Percentiles rank a stretch among this genome's conserved stretches.
Conservation (phyloP, 2,888 invertebrate species). For the Ectemnius lituratus region DNA sequence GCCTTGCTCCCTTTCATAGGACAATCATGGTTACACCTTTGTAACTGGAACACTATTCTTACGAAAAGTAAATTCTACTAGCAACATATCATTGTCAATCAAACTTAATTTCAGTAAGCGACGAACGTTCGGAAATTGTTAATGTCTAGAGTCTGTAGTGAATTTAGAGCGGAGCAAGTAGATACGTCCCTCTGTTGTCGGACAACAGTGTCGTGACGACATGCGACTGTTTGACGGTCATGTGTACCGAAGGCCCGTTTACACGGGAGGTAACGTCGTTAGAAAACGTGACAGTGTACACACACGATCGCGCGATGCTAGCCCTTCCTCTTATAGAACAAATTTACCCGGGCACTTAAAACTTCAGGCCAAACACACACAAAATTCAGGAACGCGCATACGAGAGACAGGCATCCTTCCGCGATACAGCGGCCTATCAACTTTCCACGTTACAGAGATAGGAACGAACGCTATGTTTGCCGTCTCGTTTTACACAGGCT, state of each 20-base stretch:
- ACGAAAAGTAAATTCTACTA: neutral
- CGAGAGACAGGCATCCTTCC: too few species aligned
- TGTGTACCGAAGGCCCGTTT: conserved; percentile 62
- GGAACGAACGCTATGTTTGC: too few species aligned
- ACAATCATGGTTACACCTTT: too few species aligned
- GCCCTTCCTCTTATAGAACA: conserved; percentile 55
- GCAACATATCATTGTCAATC: too few species aligned
- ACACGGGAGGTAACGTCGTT: conserved; percentile 62
- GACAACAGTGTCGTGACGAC: conserved; percentile 55
- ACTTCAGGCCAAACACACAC: conserved; percentile 44
- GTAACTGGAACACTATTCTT: neutral
- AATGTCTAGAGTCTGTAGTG: too few species aligned
- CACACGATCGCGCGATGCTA: conserved; percentile 54
- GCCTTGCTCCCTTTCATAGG: neutral
- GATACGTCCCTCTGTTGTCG: conserved; percentile 36
- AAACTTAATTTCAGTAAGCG: too few species aligned
- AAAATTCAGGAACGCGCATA: conserved; percentile 38
- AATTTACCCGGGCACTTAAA: conserved; percentile 65
- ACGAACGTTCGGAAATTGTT: too few species aligned
- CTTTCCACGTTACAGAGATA: too few species aligned
- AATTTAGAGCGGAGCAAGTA: conserved; percentile 17
- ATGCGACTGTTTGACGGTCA: conserved; percentile 60
- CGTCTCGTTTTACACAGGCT: too few species aligned
- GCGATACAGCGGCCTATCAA: too few species aligned
- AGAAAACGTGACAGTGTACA: conserved; percentile 66